phyloP scores from a whole-genome alignment of 1,140 invertebrate genomes.

The Luehdorfia chinensis region DNA sequence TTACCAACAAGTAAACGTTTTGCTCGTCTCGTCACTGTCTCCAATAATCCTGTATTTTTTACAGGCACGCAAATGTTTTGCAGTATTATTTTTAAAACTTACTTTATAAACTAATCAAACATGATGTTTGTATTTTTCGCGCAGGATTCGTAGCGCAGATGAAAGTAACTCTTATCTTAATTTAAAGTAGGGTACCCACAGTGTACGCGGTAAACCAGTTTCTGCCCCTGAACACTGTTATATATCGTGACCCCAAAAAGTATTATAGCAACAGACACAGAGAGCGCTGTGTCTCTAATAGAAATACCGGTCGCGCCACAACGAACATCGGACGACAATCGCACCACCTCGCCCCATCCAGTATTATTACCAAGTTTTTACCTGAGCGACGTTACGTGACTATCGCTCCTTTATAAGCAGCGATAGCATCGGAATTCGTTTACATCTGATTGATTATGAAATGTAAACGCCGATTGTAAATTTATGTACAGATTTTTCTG shows the following conservation, averaged over 20 bases:
- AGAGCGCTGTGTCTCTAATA: slow-evolving; percentile 28
- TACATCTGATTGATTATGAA: background rate
- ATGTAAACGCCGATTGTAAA: no score
- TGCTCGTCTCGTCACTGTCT: no score
- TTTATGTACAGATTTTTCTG: no score
- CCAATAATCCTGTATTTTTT: no score
- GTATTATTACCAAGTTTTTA: slow-evolving; percentile 32
- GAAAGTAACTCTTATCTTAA: slow-evolving; percentile 32
- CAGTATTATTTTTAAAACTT: background rate
- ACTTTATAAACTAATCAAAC: background rate
- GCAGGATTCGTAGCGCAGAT: slow-evolving; percentile 21
- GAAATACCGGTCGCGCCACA: slow-evolving; percentile 37
- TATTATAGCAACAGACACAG: slow-evolving; percentile 24
- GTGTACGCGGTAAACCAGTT: slow-evolving; percentile 27
- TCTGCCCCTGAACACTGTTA: slow-evolving; percentile 30
- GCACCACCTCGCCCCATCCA: slow-evolving; percentile 33
- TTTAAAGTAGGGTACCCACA: slow-evolving; percentile 26
- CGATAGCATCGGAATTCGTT: background rate
- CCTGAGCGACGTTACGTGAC: slow-evolving; percentile 17
- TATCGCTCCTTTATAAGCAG: background rate
- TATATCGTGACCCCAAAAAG: slow-evolving; percentile 31
- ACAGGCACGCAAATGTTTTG: no score
- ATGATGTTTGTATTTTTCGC: no score
- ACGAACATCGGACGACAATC: slow-evolving; percentile 48
- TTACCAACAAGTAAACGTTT: no score